These are phyloP conservation scores for Halcyon badia DNA, from an alignment of 2,797 vertebrate species.

Conservation along the genomic window DNA sequence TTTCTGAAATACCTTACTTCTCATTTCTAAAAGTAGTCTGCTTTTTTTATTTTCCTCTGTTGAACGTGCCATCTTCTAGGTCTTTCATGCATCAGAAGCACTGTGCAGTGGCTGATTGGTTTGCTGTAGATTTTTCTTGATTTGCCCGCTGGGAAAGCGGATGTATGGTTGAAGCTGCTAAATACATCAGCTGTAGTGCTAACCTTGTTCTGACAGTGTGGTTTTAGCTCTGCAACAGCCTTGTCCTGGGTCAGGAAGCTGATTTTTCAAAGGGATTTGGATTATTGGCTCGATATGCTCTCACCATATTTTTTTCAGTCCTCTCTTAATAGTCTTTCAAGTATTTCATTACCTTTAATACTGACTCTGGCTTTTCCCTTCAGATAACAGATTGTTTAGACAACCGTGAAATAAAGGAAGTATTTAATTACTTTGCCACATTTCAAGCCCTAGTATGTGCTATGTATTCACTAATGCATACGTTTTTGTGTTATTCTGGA, in stretches of 20 bases:
- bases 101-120: background rate
- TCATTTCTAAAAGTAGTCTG: background rate
- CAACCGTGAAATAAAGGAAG: constrained; percentile 65
- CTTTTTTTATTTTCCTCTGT: background rate
- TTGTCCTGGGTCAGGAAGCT: constrained; percentile 19
- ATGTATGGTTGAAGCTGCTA: background rate
- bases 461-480: constrained; percentile 12
- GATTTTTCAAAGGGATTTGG: constrained; percentile 32
- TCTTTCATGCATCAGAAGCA: background rate
- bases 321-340: background rate
- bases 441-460: background rate
- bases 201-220: background rate
- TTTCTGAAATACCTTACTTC: background rate
- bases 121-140: background rate
- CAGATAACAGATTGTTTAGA: constrained; percentile 63
- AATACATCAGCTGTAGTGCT: constrained; percentile 22
- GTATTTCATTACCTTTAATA: constrained; percentile 52
- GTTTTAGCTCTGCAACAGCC: constrained; percentile 3
- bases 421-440: constrained; percentile 56
- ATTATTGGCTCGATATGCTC: background rate
- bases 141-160: background rate
- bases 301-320: constrained; percentile 46
- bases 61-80: background rate
- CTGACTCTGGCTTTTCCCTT: constrained; percentile 17
- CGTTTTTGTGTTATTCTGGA: constrained; percentile 18